Evolutionary conservation across 1,140 invertebrate species (phyloP).

Genomic region (Caenorhabditis tropicalis): DNA sequence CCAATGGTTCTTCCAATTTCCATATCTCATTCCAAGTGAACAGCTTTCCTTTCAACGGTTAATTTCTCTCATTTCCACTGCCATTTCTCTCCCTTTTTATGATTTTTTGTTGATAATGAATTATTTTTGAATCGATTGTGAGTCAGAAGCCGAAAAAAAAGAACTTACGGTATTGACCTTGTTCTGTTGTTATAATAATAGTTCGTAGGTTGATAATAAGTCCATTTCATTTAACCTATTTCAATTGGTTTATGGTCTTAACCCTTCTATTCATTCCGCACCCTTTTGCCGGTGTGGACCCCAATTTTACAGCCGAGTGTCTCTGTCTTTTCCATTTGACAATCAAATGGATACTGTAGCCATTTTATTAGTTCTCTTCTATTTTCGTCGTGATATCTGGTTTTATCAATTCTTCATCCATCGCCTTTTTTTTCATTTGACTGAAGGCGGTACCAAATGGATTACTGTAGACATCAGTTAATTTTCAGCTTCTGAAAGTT

Average conservation of each 20-base stretch:
- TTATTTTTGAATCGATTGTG: not conserved
- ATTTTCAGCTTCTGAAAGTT: no score
- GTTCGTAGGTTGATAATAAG: no score
- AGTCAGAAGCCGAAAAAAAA: not conserved
- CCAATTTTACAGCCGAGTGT: constrained; percentile 7
- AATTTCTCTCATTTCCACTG: not conserved
- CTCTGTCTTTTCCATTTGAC: not conserved
- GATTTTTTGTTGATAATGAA: constrained; percentile 12
- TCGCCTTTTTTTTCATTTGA: no score
- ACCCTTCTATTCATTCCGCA: not conserved
- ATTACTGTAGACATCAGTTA: no score
- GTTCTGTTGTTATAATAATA: no score
- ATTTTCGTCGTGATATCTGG: constrained; percentile 11
- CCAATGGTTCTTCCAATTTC: not conserved
- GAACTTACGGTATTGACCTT: no score
- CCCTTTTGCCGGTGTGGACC: not conserved
- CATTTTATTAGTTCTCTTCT: not conserved
- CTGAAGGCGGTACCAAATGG: no score
- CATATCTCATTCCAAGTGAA: constrained; percentile 40
- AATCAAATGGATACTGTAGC: not conserved
- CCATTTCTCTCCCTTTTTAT: not conserved
- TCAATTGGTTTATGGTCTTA: not conserved
- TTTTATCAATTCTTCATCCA: not conserved
- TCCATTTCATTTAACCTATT: not conserved
- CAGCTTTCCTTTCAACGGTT: constrained; percentile 43